Evolutionary conservation across 2,797 vertebrate genomes (phyloP).

Genomic region (Coendou prehensilis): DNA sequence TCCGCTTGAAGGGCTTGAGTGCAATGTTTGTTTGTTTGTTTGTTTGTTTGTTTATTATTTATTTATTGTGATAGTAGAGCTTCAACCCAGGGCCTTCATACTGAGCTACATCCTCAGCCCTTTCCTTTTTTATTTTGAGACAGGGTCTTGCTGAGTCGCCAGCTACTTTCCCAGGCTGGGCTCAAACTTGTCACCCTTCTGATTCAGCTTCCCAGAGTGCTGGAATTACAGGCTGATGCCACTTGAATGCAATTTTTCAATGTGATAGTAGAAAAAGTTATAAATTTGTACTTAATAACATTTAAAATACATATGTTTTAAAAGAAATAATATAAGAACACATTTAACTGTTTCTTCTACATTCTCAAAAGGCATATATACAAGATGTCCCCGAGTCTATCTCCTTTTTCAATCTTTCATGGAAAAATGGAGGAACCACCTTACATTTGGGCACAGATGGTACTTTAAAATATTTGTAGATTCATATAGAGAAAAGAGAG

Average conservation of each 20-base stretch:
- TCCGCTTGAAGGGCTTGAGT: neutral
- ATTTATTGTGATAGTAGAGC: neutral
- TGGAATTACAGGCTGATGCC: neutral
- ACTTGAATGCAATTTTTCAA: neutral
- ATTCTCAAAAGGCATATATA: neutral
- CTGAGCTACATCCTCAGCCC: neutral
- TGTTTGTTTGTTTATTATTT: too few relatives aligned
- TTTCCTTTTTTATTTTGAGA: neutral
- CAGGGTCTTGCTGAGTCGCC: neutral
- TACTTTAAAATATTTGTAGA: neutral
- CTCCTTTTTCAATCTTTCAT: neutral
- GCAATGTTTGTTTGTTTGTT: neutral
- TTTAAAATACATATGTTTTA: neutral
- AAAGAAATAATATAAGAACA: neutral
- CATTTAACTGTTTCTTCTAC: neutral
- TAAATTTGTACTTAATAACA: neutral
- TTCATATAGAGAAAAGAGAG: conserved; percentile 37
- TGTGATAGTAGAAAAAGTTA: neutral
- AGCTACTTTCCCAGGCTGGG: neutral
- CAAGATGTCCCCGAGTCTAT: neutral
- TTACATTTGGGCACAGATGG: neutral
- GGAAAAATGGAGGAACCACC: neutral
- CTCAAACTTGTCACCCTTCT: neutral
- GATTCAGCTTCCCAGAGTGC: neutral
- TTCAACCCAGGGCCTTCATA: neutral